phyloP scores from a whole-genome alignment of 92 coral and sea anemone genomes.

The Palythoa grandiflora region DNA sequence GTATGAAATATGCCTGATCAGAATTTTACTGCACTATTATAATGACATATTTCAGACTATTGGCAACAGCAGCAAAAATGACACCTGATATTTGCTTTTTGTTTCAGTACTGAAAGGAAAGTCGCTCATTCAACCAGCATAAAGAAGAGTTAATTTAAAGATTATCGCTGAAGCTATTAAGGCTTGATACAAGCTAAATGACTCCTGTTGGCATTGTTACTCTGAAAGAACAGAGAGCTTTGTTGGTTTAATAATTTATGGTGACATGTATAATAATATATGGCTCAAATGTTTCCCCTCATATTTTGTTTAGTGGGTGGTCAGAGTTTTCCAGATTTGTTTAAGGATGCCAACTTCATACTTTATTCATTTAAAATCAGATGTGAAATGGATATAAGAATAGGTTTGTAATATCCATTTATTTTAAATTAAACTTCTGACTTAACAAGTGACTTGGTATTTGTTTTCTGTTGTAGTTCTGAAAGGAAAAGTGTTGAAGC shows the following conservation, averaged over 20 bases:
- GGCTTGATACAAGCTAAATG: background rate
- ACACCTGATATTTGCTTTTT: slow-evolving; percentile 26
- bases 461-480: slow-evolving; percentile 77
- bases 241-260: background rate
- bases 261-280: background rate
- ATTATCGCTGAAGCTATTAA: slow-evolving; percentile 28
- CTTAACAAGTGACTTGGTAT: slow-evolving; percentile 6
- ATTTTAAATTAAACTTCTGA: slow-evolving; percentile 6
- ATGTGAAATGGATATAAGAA: background rate
- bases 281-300: background rate
- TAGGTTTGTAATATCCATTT: background rate
- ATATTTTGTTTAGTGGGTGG: background rate
- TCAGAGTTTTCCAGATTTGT: background rate
- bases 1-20: background rate
- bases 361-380: background rate
- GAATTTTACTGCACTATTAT: background rate
- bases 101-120: slow-evolving; percentile 95
- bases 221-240: background rate
- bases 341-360: background rate
- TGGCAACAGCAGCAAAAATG: background rate
- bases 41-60: background rate
- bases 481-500: slow-evolving; percentile 95
- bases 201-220: background rate
- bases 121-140: slow-evolving; percentile 96
- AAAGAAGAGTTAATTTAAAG: slow-evolving; percentile 32